phyloP scores from a whole-genome alignment of 23 tunicate species.

The Clavelina lepadiformis region DNA sequence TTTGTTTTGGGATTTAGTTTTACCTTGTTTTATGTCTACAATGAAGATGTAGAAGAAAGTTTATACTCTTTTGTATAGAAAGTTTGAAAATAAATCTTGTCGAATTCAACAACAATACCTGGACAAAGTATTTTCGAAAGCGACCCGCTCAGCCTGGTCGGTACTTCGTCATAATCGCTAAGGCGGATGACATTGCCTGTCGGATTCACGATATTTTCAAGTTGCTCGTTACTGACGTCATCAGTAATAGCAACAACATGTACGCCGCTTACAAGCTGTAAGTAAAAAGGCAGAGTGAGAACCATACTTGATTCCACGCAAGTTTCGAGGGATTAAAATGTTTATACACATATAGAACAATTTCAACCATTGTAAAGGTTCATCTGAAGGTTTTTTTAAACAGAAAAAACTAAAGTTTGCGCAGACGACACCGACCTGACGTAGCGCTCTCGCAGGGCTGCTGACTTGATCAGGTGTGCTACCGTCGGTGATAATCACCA shows the following conservation, averaged over 20 bases:
- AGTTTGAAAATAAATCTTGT: no score
- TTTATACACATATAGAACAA: background rate
- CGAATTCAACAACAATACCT: no score
- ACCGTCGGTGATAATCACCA: constrained; percentile 60
- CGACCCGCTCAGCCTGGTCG: background rate
- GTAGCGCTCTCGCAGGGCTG: constrained; percentile 16
- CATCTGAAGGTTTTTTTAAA: no score
- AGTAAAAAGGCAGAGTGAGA: background rate
- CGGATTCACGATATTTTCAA: constrained; percentile 14
- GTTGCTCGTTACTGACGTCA: background rate
- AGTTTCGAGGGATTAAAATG: background rate
- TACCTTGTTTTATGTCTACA: no score
- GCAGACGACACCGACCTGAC: constrained; percentile 24
- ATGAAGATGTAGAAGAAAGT: no score
- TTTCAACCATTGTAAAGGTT: background rate
- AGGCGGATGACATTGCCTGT: constrained; percentile 14
- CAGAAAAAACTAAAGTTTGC: no score
- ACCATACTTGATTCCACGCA: background rate
- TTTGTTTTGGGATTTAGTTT: no score
- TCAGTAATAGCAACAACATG: constrained; percentile 27
- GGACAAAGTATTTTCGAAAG: constrained; percentile 27
- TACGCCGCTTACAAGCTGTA: constrained; percentile 21
- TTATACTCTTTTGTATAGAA: no score
- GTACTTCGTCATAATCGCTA: constrained; percentile 5
- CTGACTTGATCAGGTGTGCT: constrained; percentile 47